Conservation (phyloP, 2,888 invertebrate genomes). For the Arctia plantaginis region DNA sequence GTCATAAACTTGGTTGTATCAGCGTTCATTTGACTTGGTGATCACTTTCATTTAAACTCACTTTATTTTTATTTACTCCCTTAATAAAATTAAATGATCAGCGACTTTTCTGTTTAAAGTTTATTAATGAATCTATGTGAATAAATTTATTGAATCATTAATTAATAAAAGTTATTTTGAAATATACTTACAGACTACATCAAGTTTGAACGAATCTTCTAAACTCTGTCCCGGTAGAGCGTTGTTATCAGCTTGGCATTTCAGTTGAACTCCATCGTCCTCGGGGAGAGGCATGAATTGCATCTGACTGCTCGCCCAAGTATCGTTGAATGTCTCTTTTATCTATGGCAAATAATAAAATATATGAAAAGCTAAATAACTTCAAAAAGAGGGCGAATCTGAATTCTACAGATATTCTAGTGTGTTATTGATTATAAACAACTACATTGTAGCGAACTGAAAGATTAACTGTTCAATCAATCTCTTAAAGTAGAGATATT, state of each 20-base stretch:
- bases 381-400: too few species aligned
- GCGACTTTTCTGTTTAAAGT: not conserved
- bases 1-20: not conserved
- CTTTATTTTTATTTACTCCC: not conserved
- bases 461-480: too few species aligned
- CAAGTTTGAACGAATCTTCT: conserved; percentile 93
- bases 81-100: not conserved
- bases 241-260: conserved; percentile 95
- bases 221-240: conserved; percentile 91
- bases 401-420: too few species aligned
- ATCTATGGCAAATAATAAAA: conserved; percentile 75
- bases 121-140: not conserved
- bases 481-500: too few species aligned
- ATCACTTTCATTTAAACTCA: too few species aligned
- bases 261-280: conserved; percentile 93
- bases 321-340: conserved; percentile 89
- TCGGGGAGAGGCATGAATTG: conserved; percentile 94
- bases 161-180: not conserved
- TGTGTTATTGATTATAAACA: too few species aligned
- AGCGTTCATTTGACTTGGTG: too few species aligned
- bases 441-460: too few species aligned
- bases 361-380: not conserved
- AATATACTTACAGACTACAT: conserved; percentile 94
- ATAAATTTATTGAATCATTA: not conserved
- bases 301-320: conserved; percentile 91